Evolutionary conservation across 2,113 vertebrate species (phyloP).

Genomic region (Cynopterus brachyotis): DNA sequence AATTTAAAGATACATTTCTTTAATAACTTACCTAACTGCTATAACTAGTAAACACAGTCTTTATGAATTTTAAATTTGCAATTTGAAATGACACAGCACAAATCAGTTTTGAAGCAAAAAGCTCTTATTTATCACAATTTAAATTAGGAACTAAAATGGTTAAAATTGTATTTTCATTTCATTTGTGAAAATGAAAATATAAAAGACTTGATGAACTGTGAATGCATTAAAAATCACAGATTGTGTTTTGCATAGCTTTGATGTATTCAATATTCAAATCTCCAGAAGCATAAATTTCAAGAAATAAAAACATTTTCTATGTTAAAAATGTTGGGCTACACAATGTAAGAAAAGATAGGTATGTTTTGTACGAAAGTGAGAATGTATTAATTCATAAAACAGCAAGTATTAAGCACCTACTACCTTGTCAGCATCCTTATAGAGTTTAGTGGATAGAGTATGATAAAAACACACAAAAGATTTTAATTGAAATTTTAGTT

Average conservation of each 20-base stretch:
- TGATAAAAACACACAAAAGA: neutral
- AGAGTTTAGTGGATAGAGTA: neutral
- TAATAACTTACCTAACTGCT: neutral
- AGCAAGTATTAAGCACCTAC: neutral
- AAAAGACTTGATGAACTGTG: neutral
- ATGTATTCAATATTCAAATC: neutral
- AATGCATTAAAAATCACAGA: neutral
- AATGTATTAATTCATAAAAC: neutral
- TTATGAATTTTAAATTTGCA: neutral
- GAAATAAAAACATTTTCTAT: neutral
- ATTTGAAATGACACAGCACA: neutral
- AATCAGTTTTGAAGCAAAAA: neutral
- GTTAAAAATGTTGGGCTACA: neutral
- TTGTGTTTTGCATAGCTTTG: neutral
- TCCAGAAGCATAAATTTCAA: neutral
- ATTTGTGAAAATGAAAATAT: neutral
- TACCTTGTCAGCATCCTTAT: neutral
- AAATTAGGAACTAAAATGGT: neutral
- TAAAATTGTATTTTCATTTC: neutral
- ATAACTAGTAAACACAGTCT: neutral
- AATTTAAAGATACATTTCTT: neutral
- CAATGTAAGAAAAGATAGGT: neutral
- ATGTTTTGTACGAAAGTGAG: neutral
- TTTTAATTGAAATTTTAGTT: neutral
- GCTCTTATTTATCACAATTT: neutral